A percentile compares a stretch with the other conserved stretches of the same genome.
Conservation (phyloP, 2,888 invertebrate species). For the Drosophila anomalata region DNA sequence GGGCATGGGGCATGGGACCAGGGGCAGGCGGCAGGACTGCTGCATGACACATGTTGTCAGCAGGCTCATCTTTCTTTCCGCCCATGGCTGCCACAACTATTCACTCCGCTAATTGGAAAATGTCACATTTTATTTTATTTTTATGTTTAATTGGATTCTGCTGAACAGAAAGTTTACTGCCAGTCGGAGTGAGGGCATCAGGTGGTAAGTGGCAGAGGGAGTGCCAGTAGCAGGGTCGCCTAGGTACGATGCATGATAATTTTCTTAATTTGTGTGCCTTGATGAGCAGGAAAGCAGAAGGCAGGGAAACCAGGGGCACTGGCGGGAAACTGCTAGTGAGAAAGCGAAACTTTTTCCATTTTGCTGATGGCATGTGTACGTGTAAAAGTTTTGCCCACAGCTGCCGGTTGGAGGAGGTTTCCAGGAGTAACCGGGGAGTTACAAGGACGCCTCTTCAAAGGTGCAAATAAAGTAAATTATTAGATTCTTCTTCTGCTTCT, state of each 20-base stretch:
- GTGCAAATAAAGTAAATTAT: conserved; percentile 79
- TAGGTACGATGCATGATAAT: conserved; percentile 76
- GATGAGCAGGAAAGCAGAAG: conserved; percentile 59
- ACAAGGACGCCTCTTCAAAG: conserved; percentile 66
- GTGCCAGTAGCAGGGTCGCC: conserved; percentile 49
- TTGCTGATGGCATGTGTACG: conserved; percentile 74
- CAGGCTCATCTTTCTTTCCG: conserved; percentile 67
- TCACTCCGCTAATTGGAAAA: conserved; percentile 75
- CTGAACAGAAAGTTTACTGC: conserved; percentile 51
- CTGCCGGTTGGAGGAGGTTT: background rate
- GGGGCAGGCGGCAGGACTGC: conserved; percentile 13
- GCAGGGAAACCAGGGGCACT: background rate
- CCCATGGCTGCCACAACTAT: conserved; percentile 46
- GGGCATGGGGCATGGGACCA: no score
- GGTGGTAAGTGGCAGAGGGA: background rate
- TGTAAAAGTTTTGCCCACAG: conserved; percentile 70
- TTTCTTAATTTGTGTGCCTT: conserved; percentile 74
- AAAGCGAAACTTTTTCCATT: conserved; percentile 72
- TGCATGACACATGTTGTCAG: conserved; percentile 76
- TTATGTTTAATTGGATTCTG: conserved; percentile 76
- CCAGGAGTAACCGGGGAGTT: conserved; percentile 7
- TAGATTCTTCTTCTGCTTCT: conserved; percentile 61
- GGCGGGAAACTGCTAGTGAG: conserved; percentile 12
- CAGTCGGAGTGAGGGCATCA: background rate
- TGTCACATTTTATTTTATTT: conserved; percentile 78